phyloP scores from a whole-genome alignment of 2,888 invertebrate genomes.

The Sussaba pulchella region DNA sequence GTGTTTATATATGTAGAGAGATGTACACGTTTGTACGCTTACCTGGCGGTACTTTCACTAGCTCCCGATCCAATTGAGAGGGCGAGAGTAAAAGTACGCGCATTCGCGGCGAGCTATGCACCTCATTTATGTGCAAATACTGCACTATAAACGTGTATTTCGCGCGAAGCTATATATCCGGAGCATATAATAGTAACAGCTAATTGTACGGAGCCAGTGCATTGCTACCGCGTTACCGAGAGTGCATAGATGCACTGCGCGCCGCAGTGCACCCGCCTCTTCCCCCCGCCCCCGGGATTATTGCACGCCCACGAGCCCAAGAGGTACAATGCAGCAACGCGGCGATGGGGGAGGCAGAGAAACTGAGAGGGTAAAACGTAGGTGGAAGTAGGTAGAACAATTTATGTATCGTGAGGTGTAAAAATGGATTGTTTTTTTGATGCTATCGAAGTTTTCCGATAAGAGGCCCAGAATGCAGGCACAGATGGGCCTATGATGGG shows the following conservation, averaged over 20 bases:
- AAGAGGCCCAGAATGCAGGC: no score
- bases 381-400: not conserved
- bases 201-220: constrained; percentile 52
- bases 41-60: constrained; percentile 80
- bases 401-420: constrained; percentile 1
- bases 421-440: constrained; percentile 31
- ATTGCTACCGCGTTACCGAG: constrained; percentile 48
- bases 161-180: not conserved
- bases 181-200: constrained; percentile 34
- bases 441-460: no score
- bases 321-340: not conserved
- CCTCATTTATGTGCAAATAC: constrained; percentile 28
- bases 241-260: constrained; percentile 45
- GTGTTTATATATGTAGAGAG: constrained; percentile 10
- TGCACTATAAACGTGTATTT: constrained; percentile 3
- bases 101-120: constrained; percentile 30
- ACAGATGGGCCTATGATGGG: no score
- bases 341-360: not conserved
- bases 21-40: constrained; percentile 18
- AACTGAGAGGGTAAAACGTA: not conserved
- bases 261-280: constrained; percentile 44
- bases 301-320: no score
- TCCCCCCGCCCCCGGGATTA: not conserved
- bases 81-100: constrained; percentile 68
- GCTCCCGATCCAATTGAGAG: constrained; percentile 77